These are phyloP conservation scores for Branchipolynoe longqiensis DNA, from an alignment of 2,888 invertebrate genomes.

Conservation along the genomic window DNA sequence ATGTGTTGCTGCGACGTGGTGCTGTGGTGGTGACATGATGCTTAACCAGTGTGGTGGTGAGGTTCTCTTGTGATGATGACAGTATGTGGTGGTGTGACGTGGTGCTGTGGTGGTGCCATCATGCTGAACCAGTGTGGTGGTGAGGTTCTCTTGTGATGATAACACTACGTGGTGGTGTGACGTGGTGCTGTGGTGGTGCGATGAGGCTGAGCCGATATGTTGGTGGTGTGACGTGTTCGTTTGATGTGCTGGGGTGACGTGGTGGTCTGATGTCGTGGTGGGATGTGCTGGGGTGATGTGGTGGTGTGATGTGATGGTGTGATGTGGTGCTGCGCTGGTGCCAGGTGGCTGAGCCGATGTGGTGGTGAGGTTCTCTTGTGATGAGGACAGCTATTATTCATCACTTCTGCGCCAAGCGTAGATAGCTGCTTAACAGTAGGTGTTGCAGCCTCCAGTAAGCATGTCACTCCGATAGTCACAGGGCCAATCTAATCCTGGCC, in stretches of 20 bases:
- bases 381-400: no score
- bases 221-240: no score
- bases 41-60: not conserved
- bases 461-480: no score
- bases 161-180: not conserved
- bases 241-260: not conserved
- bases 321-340: not conserved
- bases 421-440: no score
- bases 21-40: not conserved
- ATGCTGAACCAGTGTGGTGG: not conserved
- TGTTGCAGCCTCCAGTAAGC: no score
- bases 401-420: no score
- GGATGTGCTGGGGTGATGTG: not conserved
- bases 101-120: not conserved
- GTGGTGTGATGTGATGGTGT: not conserved
- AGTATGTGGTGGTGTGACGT: not conserved
- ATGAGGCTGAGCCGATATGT: not conserved
- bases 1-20: not conserved
- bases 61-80: no score
- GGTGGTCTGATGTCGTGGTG: not conserved
- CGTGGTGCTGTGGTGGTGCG: not conserved
- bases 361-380: not conserved
- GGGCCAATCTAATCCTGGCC: no score
- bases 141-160: no score
- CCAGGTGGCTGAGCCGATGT: not conserved